Conservation (phyloP, 1,140 invertebrate genomes). For the Heliothis virescens region DNA sequence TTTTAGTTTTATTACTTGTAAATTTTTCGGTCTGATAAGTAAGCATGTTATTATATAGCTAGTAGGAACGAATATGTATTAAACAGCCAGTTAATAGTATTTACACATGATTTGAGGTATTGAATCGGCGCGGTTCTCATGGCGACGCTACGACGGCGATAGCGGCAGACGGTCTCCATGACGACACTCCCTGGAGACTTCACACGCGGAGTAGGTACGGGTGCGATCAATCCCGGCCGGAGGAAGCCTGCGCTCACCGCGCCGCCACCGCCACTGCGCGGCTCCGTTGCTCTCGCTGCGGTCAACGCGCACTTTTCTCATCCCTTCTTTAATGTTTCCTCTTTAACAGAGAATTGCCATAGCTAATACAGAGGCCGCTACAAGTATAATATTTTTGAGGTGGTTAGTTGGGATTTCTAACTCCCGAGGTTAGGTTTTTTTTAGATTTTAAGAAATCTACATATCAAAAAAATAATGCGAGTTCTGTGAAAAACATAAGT, state of each 20-base stretch:
- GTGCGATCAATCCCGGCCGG: conserved; percentile 71
- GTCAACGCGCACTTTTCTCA: conserved; percentile 55
- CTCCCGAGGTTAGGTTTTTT: too few species aligned
- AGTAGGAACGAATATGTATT: not conserved
- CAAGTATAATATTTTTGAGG: too few species aligned
- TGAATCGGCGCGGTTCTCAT: conserved; percentile 63
- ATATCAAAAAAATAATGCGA: too few species aligned
- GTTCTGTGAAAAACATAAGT: too few species aligned
- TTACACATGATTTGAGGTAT: conserved; percentile 53
- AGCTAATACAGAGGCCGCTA: too few species aligned
- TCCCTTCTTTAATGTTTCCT: not conserved
- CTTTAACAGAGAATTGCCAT: not conserved
- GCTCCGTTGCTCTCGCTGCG: not conserved
- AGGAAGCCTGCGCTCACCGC: conserved; percentile 67
- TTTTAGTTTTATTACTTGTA: too few species aligned
- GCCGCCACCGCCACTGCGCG: conserved; percentile 48
- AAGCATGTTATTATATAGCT: not conserved
- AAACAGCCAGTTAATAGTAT: conserved; percentile 17
- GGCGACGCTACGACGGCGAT: conserved; percentile 74
- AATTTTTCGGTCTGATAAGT: too few species aligned
- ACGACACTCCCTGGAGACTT: conserved; percentile 64
- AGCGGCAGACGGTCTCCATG: conserved; percentile 75
- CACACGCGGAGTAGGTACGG: conserved; percentile 56
- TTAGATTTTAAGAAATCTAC: too few species aligned
- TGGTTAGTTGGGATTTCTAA: too few species aligned